Conservation (phyloP, 1,140 invertebrate genomes). For the Pachypeltis micranthus region DNA sequence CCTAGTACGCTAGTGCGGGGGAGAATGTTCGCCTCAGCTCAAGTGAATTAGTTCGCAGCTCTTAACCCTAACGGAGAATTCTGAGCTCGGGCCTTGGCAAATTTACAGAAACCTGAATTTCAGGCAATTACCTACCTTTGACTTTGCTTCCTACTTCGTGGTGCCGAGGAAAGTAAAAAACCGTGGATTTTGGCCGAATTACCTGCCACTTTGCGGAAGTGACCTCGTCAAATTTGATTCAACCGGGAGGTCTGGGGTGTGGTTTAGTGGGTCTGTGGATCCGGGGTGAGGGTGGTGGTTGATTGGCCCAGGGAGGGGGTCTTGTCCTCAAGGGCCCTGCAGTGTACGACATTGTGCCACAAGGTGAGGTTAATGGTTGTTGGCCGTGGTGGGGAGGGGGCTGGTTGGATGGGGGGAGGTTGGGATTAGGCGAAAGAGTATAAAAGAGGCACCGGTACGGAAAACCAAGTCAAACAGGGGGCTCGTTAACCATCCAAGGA, state of each 20-base stretch:
- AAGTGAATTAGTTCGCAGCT: too few species aligned
- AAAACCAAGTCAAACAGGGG: constrained; percentile 19
- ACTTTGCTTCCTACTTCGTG: too few species aligned
- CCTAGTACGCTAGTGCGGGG: too few species aligned
- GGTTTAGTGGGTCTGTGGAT: neutral
- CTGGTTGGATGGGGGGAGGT: neutral
- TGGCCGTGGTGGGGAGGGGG: neutral
- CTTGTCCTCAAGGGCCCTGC: neutral
- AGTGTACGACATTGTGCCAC: too few species aligned
- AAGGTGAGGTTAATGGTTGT: too few species aligned
- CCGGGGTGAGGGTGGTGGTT: neutral
- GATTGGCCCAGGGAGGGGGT: neutral
- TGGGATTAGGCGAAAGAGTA: constrained; percentile 15
- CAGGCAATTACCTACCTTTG: too few species aligned
- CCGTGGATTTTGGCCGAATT: constrained; percentile 3
- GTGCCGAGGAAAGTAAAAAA: too few species aligned
- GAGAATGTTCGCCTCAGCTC: too few species aligned
- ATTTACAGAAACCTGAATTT: too few species aligned
- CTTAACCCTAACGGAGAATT: too few species aligned
- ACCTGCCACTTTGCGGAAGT: constrained; percentile 6
- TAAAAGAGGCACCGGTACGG: constrained; percentile 14
- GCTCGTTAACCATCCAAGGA: constrained; percentile 17
- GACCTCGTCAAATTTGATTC: constrained; percentile 14
- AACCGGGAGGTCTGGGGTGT: neutral
- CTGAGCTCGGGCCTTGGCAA: too few species aligned